Conservation (phyloP, 2,888 invertebrate species). For the Harmothoe impar region DNA sequence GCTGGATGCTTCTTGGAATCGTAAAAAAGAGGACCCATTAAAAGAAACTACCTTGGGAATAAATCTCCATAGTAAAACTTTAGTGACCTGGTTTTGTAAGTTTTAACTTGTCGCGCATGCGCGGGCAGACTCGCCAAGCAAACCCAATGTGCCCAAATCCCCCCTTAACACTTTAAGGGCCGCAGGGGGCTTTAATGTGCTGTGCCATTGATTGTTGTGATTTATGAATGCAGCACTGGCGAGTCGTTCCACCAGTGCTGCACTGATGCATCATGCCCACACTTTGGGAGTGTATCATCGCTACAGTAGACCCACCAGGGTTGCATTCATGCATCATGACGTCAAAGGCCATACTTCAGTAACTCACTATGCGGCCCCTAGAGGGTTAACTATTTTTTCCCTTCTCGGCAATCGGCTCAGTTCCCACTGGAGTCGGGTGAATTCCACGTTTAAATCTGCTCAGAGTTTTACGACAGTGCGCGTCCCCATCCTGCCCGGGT, state of each 20-base stretch:
- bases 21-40: not conserved
- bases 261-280: too few relatives aligned
- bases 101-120: not conserved
- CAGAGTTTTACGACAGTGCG: not conserved
- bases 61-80: not conserved
- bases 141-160: slow-evolving; percentile 15
- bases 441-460: not conserved
- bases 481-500: not conserved
- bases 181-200: too few relatives aligned
- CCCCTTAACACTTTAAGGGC: not conserved
- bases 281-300: too few relatives aligned
- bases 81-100: slow-evolving; percentile 10
- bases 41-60: not conserved
- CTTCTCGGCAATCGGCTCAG: not conserved
- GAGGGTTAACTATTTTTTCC: not conserved
- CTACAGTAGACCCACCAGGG: too few relatives aligned
- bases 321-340: too few relatives aligned
- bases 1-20: not conserved
- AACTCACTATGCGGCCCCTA: not conserved
- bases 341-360: too few relatives aligned
- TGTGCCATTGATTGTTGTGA: too few relatives aligned
- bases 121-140: not conserved
- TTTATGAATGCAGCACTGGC: too few relatives aligned
- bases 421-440: not conserved
- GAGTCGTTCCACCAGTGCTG: too few relatives aligned